A percentile compares a stretch with the other conserved stretches of the same genome.
Conservation (phyloP, 2,113 vertebrate species). For the Pelusios castaneus region DNA sequence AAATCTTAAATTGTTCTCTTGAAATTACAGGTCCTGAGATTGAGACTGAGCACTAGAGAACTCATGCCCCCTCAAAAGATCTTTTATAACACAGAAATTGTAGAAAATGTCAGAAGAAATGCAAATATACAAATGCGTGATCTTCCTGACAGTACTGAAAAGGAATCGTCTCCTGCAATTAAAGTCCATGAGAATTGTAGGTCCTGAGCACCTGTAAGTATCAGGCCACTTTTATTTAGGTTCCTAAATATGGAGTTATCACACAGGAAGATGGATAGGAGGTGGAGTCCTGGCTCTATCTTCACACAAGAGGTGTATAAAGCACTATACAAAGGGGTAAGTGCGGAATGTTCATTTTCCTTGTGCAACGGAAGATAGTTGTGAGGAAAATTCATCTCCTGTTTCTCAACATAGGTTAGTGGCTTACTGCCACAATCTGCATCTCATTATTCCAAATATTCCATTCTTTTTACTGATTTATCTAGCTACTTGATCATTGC, state of each 20-base stretch:
- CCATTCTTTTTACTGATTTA: background rate
- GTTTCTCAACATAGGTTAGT: accelerated
- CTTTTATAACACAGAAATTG: background rate
- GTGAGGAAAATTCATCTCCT: background rate
- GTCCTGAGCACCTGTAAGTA: background rate
- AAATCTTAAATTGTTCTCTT: background rate
- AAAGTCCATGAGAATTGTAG: background rate
- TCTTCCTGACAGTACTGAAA: background rate
- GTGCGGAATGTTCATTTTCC: background rate
- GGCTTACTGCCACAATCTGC: background rate
- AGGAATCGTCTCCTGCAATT: background rate
- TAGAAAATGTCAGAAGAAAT: background rate
- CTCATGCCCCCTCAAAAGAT: accelerated
- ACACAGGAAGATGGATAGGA: background rate
- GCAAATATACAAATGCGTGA: accelerated
- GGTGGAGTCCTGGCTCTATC: background rate
- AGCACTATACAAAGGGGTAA: background rate
- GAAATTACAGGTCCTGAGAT: background rate
- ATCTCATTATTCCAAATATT: background rate
- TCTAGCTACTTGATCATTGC: constrained; percentile 21
- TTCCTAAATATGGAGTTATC: background rate
- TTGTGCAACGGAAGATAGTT: background rate
- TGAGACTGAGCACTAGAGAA: background rate
- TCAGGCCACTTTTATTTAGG: background rate
- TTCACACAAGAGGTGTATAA: accelerated